phyloP scores from a whole-genome alignment of 2,113 vertebrate species.

The Oreochromis tanganicae region DNA sequence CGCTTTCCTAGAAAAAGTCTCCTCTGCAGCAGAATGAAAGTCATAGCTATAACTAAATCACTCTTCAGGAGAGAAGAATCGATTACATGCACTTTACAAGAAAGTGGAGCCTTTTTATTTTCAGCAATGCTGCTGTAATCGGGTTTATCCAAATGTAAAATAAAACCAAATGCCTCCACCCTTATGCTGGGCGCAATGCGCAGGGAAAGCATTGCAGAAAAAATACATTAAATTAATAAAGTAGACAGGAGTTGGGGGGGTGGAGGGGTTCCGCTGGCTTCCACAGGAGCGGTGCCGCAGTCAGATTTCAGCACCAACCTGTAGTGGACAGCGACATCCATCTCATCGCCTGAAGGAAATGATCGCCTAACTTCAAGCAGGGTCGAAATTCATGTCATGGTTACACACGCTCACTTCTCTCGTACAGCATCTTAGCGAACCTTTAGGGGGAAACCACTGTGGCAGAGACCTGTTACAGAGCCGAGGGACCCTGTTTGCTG shows the following conservation, averaged over 20 bases:
- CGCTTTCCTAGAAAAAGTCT: background rate
- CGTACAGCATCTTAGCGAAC: background rate
- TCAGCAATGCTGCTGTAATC: slow-evolving; percentile 18
- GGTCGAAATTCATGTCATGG: background rate
- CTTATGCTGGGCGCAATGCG: slow-evolving; percentile 46
- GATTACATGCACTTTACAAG: slow-evolving; percentile 26
- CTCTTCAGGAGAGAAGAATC: background rate
- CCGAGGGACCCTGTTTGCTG: slow-evolving; percentile 39
- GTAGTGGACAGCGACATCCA: slow-evolving; percentile 36
- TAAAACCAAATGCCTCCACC: slow-evolving; percentile 17
- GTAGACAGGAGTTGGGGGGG: background rate
- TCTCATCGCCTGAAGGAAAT: background rate
- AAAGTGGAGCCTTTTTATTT: slow-evolving; percentile 10
- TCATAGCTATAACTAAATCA: background rate
- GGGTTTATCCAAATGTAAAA: slow-evolving; percentile 5
- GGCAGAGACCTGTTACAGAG: slow-evolving; percentile 33
- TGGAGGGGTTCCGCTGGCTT: background rate
- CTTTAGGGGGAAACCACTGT: background rate
- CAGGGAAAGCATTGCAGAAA: slow-evolving; percentile 7
- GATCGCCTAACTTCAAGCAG: background rate
- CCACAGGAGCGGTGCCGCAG: slow-evolving; percentile 30
- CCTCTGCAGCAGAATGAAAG: slow-evolving; percentile 3
- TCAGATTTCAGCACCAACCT: slow-evolving; percentile 43
- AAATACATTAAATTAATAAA: slow-evolving; percentile 42
- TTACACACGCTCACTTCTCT: background rate